Percentiles rank a stretch among this genome's conserved stretches.
These are phyloP conservation scores for Lagorchestes hirsutus DNA, from an alignment of 2,797 vertebrate genomes.

Conservation along the genomic window DNA sequence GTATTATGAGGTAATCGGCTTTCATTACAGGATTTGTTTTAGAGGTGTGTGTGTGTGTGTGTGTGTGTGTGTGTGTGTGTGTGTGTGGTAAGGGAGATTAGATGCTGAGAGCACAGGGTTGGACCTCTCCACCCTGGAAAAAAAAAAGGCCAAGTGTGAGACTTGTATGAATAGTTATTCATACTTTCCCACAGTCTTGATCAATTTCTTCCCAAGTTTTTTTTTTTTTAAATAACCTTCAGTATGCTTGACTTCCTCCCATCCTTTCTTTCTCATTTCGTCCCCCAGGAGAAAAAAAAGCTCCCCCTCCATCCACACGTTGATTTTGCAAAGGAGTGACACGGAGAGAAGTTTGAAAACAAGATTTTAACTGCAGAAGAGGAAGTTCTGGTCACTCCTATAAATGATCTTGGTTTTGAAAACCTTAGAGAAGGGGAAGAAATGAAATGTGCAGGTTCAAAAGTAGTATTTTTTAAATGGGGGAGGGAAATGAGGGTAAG, in stretches of 20 bases:
- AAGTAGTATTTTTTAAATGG: not conserved
- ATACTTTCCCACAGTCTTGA: constrained; percentile 79
- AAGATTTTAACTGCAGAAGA: constrained; percentile 6
- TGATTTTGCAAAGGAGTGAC: constrained; percentile 1
- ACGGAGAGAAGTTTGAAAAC: not conserved
- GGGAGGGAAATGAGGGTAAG: not conserved
- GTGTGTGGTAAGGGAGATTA: constrained; percentile 22
- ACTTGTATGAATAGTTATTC: constrained; percentile 61
- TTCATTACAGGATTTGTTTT: constrained; percentile 82
- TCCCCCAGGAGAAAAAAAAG: constrained; percentile 73
- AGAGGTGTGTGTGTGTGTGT: constrained; percentile 62
- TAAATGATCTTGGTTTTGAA: constrained; percentile 14
- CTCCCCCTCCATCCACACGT: constrained; percentile 61
- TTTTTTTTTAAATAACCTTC: constrained; percentile 52
- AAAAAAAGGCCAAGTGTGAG: constrained; percentile 69
- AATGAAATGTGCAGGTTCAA: constrained; percentile 28
- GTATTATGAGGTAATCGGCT: constrained; percentile 81
- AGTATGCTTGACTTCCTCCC: constrained; percentile 68
- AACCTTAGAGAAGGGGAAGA: not conserved
- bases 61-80: constrained; percentile 17
- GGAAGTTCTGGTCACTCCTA: not conserved
- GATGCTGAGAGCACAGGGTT: constrained; percentile 59
- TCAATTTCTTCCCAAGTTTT: constrained; percentile 66
- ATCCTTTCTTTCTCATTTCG: constrained; percentile 66
- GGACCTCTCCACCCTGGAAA: constrained; percentile 19